Percentiles rank a stretch among this genome's conserved stretches.
These are phyloP conservation scores for Hirudo medicinalis DNA, from an alignment of 1,140 invertebrate species.

Conservation along the genomic window DNA sequence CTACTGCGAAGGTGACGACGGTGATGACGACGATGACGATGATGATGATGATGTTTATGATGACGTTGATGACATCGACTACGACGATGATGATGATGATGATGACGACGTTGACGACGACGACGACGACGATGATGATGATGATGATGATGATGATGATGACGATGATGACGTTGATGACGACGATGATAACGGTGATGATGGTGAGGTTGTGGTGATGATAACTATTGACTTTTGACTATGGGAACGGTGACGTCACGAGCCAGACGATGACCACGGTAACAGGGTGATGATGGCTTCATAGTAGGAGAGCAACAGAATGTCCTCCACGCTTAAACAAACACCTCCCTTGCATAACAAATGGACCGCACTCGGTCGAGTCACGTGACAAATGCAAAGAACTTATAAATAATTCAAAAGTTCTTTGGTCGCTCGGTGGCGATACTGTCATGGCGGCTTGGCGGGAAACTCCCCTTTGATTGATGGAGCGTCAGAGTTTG, in stretches of 20 bases:
- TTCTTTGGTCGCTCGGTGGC: conserved; percentile 9
- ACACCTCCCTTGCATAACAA: no score
- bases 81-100: conserved; percentile 3
- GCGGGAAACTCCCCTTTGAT: not conserved
- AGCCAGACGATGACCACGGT: not conserved
- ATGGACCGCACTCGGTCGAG: not conserved
- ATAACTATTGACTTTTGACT: no score
- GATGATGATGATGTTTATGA: not conserved
- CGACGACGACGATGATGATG: not conserved
- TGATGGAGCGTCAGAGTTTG: not conserved
- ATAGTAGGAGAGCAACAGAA: not conserved
- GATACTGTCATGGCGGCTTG: conserved; percentile 9
- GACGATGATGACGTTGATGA: not conserved
- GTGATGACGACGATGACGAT: not conserved
- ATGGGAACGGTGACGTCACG: not conserved
- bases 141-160: not conserved
- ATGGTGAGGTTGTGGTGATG: not conserved
- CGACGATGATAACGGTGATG: not conserved
- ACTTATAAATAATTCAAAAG: conserved; percentile 12
- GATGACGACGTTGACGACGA: not conserved
- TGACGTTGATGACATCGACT: not conserved
- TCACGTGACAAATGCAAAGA: conserved; percentile 7
- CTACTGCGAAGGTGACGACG: not conserved
- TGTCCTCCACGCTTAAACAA: no score
- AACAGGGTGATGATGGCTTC: not conserved